These are phyloP conservation scores for Pseudomyrmex cubaensis DNA, from an alignment of 1,140 invertebrate species.

Conservation along the genomic window DNA sequence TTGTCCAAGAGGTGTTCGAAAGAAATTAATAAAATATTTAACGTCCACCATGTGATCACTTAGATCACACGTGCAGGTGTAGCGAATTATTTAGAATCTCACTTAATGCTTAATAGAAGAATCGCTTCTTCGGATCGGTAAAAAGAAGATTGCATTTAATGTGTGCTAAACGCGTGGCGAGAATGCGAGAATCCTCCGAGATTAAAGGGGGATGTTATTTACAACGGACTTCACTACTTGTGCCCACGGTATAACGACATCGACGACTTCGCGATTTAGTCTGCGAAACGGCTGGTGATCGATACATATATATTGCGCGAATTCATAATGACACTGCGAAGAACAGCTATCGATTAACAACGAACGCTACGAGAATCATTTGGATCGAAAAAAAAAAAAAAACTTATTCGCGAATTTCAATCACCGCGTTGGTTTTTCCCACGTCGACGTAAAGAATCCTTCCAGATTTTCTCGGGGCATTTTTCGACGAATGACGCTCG, in stretches of 20 bases:
- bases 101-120: background rate
- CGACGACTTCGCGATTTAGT: constrained; percentile 28
- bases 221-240: constrained; percentile 43
- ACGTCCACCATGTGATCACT: background rate
- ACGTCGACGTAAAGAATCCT: background rate
- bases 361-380: constrained; percentile 14
- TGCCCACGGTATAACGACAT: constrained; percentile 63
- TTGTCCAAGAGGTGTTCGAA: background rate
- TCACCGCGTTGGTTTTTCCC: background rate
- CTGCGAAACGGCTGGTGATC: constrained; percentile 30
- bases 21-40: background rate
- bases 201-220: constrained; percentile 49
- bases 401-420: constrained; percentile 20
- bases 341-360: constrained; percentile 29
- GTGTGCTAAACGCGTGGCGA: constrained; percentile 19
- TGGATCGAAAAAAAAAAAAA: background rate
- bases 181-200: constrained; percentile 20
- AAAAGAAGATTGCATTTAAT: background rate
- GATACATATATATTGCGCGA: background rate
- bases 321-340: constrained; percentile 27
- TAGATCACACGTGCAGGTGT: background rate
- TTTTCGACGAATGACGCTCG: constrained; percentile 2
- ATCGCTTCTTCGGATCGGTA: background rate
- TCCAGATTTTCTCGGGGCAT: background rate
- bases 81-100: constrained; percentile 4